Evolutionary conservation across 2,113 vertebrate genomes (phyloP), one percentile per base, ranked within the genome.

Genomic region (Tenebrosternarchus preto): DNA sequence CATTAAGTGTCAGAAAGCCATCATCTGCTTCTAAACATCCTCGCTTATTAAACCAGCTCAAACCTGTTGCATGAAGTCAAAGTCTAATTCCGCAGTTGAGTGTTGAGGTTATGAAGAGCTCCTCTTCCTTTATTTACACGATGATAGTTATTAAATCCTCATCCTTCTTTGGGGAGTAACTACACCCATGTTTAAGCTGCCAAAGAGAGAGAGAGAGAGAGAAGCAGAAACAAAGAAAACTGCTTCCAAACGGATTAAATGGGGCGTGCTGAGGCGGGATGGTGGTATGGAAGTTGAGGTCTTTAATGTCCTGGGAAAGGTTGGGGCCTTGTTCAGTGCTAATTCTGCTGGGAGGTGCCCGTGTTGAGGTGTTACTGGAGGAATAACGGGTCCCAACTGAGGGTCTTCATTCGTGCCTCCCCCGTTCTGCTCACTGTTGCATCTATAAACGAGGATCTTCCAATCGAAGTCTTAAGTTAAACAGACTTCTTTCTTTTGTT

Each of bases 271-370:
- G 11, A 43, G 39, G 39, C 7, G 63, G 31, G 9, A 16, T 16
- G 6, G 7, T n/a, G 67, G 72, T 53, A 55, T 24, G 59, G 29
- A 53, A 27, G 56, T 17, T 63, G 71, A 55, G 60, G 64, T 67
- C 63, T 84, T 81, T 27, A 78, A 29, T 59, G 36, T 39, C 59
- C 50, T 67, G 46, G 8, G 12, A 33, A 59, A 25, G 31, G 27
- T 56, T 19, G n/a, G 63, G 56, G 56, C 61, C 63, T 36, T 24
- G 16, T 39, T 43, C 66, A 24, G 0, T 46, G n/a, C 55, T 77
- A 77, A 77, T 77, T 63, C 75, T 55, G 76, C 24, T 66, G 22
- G 43, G 46, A n/a, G n/a, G n/a, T n/a, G n/a, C n/a, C n/a, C n/a
- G n/a, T n/a, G n/a, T n/a, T n/a, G n/a, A 77, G 29, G 75, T 5